Conservation (phyloP, 2,888 invertebrate species). For the Sesia apiformis region DNA sequence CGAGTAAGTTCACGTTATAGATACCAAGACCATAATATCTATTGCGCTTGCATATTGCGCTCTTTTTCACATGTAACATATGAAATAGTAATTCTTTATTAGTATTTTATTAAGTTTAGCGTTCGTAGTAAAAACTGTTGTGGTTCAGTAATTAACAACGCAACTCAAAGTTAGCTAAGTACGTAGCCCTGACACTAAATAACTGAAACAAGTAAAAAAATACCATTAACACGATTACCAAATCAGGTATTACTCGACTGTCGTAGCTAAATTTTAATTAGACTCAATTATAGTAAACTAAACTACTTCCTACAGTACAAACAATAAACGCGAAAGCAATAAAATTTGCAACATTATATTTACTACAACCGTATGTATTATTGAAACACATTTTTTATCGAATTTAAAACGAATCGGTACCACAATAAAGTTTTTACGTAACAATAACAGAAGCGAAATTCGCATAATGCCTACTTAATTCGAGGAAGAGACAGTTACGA, state of each 20-base stretch:
- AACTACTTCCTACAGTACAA: no score
- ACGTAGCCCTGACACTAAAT: constrained; percentile 27
- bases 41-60: no score
- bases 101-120: no score
- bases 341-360: no score
- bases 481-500: constrained; percentile 44
- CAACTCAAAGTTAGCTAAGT: constrained; percentile 21
- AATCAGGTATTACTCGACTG: neutral
- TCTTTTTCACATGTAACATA: no score
- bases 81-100: no score
- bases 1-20: no score
- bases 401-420: neutral
- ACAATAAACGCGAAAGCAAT: no score
- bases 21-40: no score
- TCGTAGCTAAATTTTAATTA: neutral
- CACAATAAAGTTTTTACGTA: constrained; percentile 17
- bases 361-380: no score
- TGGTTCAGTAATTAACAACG: constrained; percentile 13
- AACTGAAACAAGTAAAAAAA: constrained; percentile 24
- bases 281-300: neutral
- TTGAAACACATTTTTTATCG: no score
- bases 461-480: neutral
- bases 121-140: no score
- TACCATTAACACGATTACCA: constrained; percentile 18
- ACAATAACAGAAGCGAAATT: constrained; percentile 15